These are phyloP conservation scores for Artibeus lituratus DNA, from an alignment of 2,797 vertebrate species.

Conservation along the genomic window DNA sequence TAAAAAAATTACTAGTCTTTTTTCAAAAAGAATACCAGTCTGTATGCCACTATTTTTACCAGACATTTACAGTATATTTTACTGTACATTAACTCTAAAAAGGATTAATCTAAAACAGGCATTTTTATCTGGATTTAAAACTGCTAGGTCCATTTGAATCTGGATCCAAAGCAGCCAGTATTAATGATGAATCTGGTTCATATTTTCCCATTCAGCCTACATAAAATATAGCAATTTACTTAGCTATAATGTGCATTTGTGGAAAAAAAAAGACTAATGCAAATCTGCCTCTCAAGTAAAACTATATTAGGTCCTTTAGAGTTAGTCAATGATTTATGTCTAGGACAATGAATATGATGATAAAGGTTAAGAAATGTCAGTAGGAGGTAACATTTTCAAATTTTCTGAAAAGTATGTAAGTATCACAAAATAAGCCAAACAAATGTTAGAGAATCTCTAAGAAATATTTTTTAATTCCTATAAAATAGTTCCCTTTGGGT, in stretches of 20 bases:
- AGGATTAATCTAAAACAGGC: neutral
- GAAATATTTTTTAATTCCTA: conserved; percentile 20
- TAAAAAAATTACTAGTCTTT: neutral
- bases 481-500: neutral
- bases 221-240: neutral
- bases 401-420: neutral
- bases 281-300: neutral
- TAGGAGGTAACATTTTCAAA: neutral
- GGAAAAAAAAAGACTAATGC: neutral
- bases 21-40: neutral
- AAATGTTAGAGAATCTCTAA: neutral
- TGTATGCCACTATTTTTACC: neutral
- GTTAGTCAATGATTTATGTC: neutral
- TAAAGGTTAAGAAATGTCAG: neutral
- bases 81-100: neutral
- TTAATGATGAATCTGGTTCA: neutral
- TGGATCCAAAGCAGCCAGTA: neutral
- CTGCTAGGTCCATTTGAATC: neutral
- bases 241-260: neutral
- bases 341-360: neutral
- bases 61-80: neutral
- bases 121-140: conserved; percentile 28
- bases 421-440: neutral
- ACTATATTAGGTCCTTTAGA: neutral
- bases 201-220: neutral